A percentile compares a stretch with the other conserved stretches of the same genome.
phyloP scores from a whole-genome alignment of 2,888 invertebrate genomes.

The Spilarctia lutea region DNA sequence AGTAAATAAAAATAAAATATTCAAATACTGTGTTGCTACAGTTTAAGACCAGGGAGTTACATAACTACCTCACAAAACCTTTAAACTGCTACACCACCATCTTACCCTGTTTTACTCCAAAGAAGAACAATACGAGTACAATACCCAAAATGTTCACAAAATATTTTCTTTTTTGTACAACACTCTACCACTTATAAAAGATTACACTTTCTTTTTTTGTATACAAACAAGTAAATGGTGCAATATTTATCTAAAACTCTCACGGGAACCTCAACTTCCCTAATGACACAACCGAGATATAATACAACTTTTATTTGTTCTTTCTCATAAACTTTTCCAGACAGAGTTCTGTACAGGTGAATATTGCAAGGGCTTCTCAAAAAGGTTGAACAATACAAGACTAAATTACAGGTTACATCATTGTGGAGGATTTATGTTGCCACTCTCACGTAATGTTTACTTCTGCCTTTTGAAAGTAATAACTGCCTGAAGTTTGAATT shows the following conservation, averaged over 20 bases:
- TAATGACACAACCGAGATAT: conserved; percentile 30
- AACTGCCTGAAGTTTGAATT: conserved; percentile 42
- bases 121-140: neutral
- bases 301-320: conserved; percentile 29
- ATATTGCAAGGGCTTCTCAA: conserved; percentile 27
- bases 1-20: no score
- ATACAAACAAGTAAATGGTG: neutral
- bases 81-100: no score
- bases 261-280: conserved; percentile 24
- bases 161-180: neutral
- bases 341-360: conserved; percentile 40
- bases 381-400: conserved; percentile 32
- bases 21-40: no score
- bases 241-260: conserved; percentile 4
- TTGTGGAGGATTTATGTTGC: conserved; percentile 42
- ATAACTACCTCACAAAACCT: no score
- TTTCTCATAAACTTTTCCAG: conserved; percentile 37
- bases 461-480: conserved; percentile 37
- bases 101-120: neutral
- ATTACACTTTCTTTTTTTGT: neutral
- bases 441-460: conserved; percentile 38
- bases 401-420: conserved; percentile 28
- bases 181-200: neutral
- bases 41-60: no score
- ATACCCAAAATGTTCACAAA: neutral